These are phyloP conservation scores for Dusona sp. DNA, from an alignment of 2,888 invertebrate species.

Conservation along the genomic window DNA sequence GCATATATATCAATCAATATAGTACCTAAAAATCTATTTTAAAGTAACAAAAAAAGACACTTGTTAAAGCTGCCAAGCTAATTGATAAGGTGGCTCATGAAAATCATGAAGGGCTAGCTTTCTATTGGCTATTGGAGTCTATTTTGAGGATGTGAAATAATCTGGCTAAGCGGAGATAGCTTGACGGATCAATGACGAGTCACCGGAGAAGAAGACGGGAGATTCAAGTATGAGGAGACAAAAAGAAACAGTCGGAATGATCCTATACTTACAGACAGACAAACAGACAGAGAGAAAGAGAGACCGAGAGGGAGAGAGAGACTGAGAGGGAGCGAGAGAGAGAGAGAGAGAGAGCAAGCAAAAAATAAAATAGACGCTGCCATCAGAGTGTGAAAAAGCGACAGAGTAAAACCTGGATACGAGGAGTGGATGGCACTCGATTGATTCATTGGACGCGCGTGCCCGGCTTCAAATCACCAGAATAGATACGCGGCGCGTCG, in stretches of 20 bases:
- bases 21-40: not conserved
- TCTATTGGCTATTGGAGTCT: conserved; percentile 9
- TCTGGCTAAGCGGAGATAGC: not conserved
- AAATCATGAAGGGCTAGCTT: not conserved
- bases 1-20: not conserved
- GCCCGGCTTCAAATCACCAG: conserved; percentile 84
- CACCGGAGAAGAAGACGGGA: conserved; percentile 63
- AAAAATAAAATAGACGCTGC: conserved; percentile 38
- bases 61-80: not conserved
- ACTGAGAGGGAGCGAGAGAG: conserved; percentile 41
- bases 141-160: conserved; percentile 11
- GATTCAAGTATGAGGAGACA: conserved; percentile 22
- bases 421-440: conserved; percentile 77
- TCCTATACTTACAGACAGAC: conserved; percentile 42
- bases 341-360: conserved; percentile 33
- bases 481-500: conserved; percentile 82
- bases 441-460: conserved; percentile 85
- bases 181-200: conserved; percentile 62
- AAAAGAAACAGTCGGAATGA: conserved; percentile 26
- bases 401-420: conserved; percentile 66
- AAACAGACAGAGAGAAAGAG: conserved; percentile 7
- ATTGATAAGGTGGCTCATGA: conserved; percentile 5
- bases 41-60: not conserved
- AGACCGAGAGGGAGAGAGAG: conserved; percentile 59
- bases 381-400: conserved; percentile 59